Evolutionary conservation across 2,113 vertebrate species (phyloP).

Genomic region (Tachysurus vachellii): DNA sequence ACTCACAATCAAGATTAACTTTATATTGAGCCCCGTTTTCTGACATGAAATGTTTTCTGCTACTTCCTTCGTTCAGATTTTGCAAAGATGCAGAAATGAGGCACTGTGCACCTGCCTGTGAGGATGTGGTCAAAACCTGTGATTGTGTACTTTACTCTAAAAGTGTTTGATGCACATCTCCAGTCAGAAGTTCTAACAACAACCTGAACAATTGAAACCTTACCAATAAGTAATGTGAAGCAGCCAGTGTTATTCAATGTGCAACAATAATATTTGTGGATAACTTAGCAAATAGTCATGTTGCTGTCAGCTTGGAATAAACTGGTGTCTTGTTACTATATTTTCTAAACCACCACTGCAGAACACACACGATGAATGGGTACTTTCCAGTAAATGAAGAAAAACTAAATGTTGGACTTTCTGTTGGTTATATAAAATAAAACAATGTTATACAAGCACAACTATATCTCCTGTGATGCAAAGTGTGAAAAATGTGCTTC

Average conservation of each 20-base stretch:
- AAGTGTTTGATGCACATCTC: slow-evolving; percentile 20
- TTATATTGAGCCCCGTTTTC: not conserved
- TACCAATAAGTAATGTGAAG: not conserved
- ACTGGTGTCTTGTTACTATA: not conserved
- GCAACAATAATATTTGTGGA: not conserved
- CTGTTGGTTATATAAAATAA: not conserved
- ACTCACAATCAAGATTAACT: not conserved
- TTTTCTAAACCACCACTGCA: slow-evolving; percentile 25
- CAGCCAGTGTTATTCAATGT: not conserved
- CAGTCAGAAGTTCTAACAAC: slow-evolving; percentile 1
- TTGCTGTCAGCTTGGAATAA: not conserved
- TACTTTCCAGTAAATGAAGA: slow-evolving; percentile 31
- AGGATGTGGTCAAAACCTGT: slow-evolving; percentile 59
- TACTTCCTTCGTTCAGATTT: slow-evolving; percentile 36
- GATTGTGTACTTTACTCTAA: not conserved
- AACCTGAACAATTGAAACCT: not conserved
- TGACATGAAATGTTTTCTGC: not conserved
- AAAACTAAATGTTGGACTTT: not conserved
- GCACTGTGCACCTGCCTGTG: slow-evolving; percentile 40
- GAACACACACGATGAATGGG: not conserved
- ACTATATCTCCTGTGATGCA: not conserved
- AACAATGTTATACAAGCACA: not conserved
- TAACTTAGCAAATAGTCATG: not conserved
- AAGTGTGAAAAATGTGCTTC: not conserved
- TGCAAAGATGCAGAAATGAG: slow-evolving; percentile 34